Evolutionary conservation across 2,888 invertebrate genomes (phyloP).

Genomic region (Prenolepis imparis): DNA sequence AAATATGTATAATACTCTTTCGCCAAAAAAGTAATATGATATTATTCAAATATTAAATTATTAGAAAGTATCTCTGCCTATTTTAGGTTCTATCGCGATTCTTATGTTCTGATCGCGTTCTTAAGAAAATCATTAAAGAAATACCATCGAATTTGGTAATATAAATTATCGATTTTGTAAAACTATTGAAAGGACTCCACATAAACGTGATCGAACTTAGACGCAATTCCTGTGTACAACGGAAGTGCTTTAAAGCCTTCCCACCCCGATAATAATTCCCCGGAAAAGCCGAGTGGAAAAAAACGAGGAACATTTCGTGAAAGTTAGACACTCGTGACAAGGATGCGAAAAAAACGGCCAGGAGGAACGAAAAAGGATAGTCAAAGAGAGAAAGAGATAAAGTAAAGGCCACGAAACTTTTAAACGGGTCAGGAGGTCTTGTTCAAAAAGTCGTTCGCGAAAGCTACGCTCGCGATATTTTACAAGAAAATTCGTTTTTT

Average conservation of each 20-base stretch:
- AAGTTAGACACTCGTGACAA: conserved; percentile 66
- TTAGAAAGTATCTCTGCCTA: neutral
- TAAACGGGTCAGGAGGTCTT: conserved; percentile 72
- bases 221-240: conserved; percentile 6
- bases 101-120: neutral
- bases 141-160: neutral
- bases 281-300: conserved; percentile 17
- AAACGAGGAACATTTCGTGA: conserved; percentile 54
- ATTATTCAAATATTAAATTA: conserved; percentile 13
- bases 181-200: neutral
- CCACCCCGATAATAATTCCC: conserved; percentile 31
- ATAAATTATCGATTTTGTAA: neutral
- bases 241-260: conserved; percentile 12
- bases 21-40: neutral
- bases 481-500: conserved; percentile 29
- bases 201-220: conserved; percentile 12
- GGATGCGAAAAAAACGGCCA: conserved; percentile 43
- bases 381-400: conserved; percentile 48
- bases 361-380: neutral
- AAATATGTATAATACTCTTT: neutral
- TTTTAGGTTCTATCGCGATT: neutral
- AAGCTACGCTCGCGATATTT: conserved; percentile 57
- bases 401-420: conserved; percentile 65
- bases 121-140: conserved; percentile 9
- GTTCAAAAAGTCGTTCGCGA: conserved; percentile 67